A percentile compares a stretch with the other conserved stretches of the same genome.
These are phyloP conservation scores for Enhydra lutris DNA, from an alignment of 2,113 vertebrate species.

Conservation along the genomic window DNA sequence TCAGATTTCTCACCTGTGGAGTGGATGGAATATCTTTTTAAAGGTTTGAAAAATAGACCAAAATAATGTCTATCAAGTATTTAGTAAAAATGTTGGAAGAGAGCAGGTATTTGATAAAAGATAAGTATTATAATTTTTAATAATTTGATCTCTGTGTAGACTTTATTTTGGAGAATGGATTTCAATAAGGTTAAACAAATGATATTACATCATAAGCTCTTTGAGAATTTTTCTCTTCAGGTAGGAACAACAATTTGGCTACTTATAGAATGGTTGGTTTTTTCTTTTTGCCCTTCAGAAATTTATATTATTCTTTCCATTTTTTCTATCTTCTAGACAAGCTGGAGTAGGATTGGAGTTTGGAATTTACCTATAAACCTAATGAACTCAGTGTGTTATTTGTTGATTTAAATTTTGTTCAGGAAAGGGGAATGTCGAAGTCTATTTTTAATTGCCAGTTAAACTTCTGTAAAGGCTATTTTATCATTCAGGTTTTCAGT, in stretches of 20 bases:
- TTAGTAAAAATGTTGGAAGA: neutral
- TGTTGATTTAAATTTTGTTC: neutral
- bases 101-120: neutral
- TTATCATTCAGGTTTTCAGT: neutral
- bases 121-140: neutral
- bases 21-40: neutral
- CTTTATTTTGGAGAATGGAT: neutral
- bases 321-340: neutral
- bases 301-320: neutral
- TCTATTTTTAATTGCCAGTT: neutral
- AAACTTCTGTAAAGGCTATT: neutral
- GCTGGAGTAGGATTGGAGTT: neutral
- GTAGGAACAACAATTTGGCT: neutral
- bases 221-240: neutral
- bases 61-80: neutral
- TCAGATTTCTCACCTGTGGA: neutral
- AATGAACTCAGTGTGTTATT: neutral
- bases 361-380: neutral
- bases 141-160: neutral
- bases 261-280: neutral
- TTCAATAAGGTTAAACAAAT: neutral
- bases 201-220: neutral
- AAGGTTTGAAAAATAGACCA: neutral
- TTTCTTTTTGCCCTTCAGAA: neutral
- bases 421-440: neutral